phyloP scores from a whole-genome alignment of 2,113 vertebrate genomes.

The Centropus unirufus region DNA sequence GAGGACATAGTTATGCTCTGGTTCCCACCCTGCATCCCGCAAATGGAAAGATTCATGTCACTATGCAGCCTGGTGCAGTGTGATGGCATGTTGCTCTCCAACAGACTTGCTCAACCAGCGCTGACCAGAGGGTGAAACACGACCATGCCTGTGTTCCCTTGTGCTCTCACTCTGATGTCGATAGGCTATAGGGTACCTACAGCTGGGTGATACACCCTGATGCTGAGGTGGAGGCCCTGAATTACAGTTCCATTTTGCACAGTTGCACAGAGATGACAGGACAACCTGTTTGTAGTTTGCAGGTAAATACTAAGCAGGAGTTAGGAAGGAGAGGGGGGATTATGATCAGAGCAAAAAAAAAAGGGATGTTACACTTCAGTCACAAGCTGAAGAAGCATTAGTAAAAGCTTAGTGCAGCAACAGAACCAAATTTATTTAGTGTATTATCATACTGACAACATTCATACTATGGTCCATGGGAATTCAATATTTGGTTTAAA shows the following conservation, averaged over 20 bases:
- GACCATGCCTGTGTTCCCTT: rapidly evolving
- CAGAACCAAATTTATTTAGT: not conserved
- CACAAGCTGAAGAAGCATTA: not conserved
- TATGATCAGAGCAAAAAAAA: not conserved
- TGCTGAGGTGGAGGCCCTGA: not conserved
- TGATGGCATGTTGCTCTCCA: not conserved
- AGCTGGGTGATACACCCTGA: not conserved
- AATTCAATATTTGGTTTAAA: not conserved
- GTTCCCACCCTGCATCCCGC: not conserved
- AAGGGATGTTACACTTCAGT: not conserved
- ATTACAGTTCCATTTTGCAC: not conserved
- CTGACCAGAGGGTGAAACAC: not conserved
- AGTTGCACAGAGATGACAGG: not conserved
- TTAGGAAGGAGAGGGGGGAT: not conserved
- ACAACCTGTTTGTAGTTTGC: not conserved
- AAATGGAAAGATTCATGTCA: rapidly evolving
- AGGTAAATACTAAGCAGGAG: not conserved
- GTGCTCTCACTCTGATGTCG: not conserved
- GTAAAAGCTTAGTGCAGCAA: not conserved
- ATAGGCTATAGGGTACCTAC: rapidly evolving
- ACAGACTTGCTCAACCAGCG: rapidly evolving
- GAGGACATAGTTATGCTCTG: rapidly evolving
- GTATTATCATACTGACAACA: not conserved
- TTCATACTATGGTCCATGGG: not conserved
- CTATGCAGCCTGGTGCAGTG: not conserved